phyloP scores from a whole-genome alignment of 1,140 invertebrate genomes.

The Hylyphantes graminicola region DNA sequence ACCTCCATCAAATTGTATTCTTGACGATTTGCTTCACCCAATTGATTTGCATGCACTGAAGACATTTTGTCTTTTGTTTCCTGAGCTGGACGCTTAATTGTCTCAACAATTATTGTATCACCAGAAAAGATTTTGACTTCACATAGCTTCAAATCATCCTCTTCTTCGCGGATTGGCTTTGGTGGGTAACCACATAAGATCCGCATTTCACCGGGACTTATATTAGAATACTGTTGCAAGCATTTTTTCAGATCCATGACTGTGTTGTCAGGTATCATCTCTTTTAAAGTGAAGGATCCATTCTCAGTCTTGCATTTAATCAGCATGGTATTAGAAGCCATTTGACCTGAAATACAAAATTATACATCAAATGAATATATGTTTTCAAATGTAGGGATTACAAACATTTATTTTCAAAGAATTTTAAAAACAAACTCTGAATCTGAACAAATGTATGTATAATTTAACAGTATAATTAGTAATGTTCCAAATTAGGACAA shows the following conservation, averaged over 20 bases:
- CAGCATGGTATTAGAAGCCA: slow-evolving; percentile 28
- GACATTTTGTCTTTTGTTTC: neutral
- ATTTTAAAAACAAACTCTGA: too few relatives aligned
- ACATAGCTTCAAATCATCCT: slow-evolving; percentile 70
- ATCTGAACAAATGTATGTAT: too few relatives aligned
- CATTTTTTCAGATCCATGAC: slow-evolving; percentile 79
- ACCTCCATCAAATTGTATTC: neutral
- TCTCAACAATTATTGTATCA: slow-evolving; percentile 85
- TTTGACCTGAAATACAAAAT: neutral
- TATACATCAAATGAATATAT: too few relatives aligned
- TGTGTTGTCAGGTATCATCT: slow-evolving; percentile 68
- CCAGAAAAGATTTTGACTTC: slow-evolving; percentile 79
- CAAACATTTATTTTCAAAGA: too few relatives aligned
- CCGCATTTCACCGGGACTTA: slow-evolving; percentile 75
- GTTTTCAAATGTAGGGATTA: too few relatives aligned
- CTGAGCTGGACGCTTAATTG: slow-evolving; percentile 70
- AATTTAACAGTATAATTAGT: too few relatives aligned
- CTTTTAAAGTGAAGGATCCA: slow-evolving; percentile 65
- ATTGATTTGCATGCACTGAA: neutral
- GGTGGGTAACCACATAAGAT: slow-evolving; percentile 87
- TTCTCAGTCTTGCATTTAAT: slow-evolving; percentile 66
- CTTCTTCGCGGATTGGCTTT: slow-evolving; percentile 75
- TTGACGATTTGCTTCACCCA: slow-evolving; percentile 37
- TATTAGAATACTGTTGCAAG: slow-evolving; percentile 76
- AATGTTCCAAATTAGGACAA: too few relatives aligned